Percentiles rank a stretch among this genome's conserved stretches.
Evolutionary conservation across 2,113 vertebrate species (phyloP).

Genomic region (Stigmatopora argus): DNA sequence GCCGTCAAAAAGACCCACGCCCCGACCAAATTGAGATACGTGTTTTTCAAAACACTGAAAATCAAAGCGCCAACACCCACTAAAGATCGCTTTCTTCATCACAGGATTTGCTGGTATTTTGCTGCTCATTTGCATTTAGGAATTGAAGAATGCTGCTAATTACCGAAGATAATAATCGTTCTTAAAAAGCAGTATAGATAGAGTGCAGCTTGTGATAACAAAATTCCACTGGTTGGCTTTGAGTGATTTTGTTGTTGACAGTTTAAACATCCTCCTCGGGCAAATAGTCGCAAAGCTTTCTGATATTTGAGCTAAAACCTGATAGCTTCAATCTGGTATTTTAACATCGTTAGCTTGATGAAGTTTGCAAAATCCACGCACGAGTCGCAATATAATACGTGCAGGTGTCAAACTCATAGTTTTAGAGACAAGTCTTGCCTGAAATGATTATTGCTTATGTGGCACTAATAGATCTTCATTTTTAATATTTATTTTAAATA

Average conservation of each 20-base stretch:
- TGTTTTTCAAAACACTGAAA: constrained; percentile 18
- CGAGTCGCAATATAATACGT: no score
- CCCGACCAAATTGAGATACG: constrained; percentile 11
- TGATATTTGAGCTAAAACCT: constrained; percentile 2
- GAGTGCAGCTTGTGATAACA: background rate
- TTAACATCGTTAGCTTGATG: background rate
- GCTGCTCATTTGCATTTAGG: background rate
- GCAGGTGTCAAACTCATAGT: no score
- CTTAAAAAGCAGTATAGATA: constrained; percentile 7
- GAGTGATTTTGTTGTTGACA: background rate
- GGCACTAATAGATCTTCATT: no score
- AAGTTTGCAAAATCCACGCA: background rate
- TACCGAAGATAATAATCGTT: background rate
- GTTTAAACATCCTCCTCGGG: constrained; percentile 23
- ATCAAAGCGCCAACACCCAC: constrained; percentile 22
- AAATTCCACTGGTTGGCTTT: constrained; percentile 9
- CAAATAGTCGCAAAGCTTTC: background rate
- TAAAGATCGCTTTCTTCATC: constrained; percentile 22
- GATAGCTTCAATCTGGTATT: background rate
- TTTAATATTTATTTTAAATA: no score
- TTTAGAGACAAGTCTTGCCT: no score
- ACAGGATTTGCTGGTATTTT: background rate
- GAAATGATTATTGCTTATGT: no score
- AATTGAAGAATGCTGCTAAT: background rate
- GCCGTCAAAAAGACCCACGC: background rate